Evolutionary conservation across 2,888 invertebrate species (phyloP).

Genomic region (Crossocerus cetratus): DNA sequence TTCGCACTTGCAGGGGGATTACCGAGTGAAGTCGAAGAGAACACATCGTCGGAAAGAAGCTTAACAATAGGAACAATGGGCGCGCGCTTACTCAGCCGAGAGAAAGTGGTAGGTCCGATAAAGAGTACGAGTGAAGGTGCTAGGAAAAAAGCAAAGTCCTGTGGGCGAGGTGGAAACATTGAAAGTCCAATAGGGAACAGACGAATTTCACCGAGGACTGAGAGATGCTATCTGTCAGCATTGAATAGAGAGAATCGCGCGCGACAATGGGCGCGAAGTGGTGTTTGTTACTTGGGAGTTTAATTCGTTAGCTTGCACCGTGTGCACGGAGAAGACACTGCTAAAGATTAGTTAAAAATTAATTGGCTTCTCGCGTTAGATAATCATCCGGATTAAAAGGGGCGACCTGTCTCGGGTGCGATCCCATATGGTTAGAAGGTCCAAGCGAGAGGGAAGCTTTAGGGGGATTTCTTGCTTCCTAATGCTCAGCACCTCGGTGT

Average conservation of each 20-base stretch:
- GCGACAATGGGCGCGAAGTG: slow-evolving; percentile 39
- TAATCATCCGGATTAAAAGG: slow-evolving; percentile 6
- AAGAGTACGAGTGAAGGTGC: not conserved
- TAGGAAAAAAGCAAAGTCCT: not conserved
- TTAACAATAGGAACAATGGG: slow-evolving; percentile 3
- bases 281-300: slow-evolving; percentile 37
- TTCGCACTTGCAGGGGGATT: not conserved
- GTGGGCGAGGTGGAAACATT: slow-evolving; percentile 35
- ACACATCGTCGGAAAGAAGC: not conserved
- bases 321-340: slow-evolving; percentile 38
- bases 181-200: slow-evolving; percentile 60
- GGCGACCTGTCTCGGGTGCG: slow-evolving; percentile 42
- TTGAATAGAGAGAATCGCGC: slow-evolving; percentile 12
- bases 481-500: slow-evolving; percentile 37
- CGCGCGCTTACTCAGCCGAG: slow-evolving; percentile 5
- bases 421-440: slow-evolving; percentile 60
- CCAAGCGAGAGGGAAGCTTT: slow-evolving; percentile 51
- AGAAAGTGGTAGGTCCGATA: slow-evolving; percentile 8
- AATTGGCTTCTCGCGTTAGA: slow-evolving; percentile 22
- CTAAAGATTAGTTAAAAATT: slow-evolving; percentile 17
- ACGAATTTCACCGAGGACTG: slow-evolving; percentile 44
- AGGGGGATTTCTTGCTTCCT: slow-evolving; percentile 16
- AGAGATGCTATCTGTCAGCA: not conserved
- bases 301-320: slow-evolving; percentile 48
- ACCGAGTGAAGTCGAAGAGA: too few species aligned